Evolutionary conservation across 2,113 vertebrate genomes (phyloP).

Genomic region (Tenebrosternarchus preto): DNA sequence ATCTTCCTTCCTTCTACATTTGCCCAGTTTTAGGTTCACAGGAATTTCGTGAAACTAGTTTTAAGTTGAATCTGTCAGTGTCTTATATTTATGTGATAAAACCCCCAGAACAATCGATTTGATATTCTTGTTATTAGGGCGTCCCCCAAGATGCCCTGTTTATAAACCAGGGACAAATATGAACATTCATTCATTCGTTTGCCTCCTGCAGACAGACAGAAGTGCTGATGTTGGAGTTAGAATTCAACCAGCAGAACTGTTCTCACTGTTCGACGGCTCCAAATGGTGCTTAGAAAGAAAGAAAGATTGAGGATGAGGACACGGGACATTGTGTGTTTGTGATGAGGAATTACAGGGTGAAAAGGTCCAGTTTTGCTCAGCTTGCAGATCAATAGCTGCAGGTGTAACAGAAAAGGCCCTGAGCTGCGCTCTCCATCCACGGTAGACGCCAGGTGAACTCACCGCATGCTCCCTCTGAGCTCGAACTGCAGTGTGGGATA

Average conservation of each 20-base stretch:
- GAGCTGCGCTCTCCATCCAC: neutral
- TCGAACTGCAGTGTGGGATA: neutral
- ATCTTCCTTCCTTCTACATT: too few species aligned
- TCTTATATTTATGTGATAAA: too few species aligned
- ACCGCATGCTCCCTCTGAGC: neutral
- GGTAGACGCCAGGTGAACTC: neutral
- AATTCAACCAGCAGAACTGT: neutral
- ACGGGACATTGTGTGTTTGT: too few species aligned
- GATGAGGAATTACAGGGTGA: neutral
- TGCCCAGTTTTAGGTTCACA: too few species aligned
- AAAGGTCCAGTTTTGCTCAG: slow-evolving; percentile 20
- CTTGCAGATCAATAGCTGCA: slow-evolving; percentile 1
- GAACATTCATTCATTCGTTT: too few species aligned
- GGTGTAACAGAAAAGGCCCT: neutral
- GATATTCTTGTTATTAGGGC: too few species aligned
- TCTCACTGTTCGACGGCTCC: neutral
- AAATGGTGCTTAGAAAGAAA: neutral
- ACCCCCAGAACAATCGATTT: too few species aligned
- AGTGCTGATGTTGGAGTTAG: too few species aligned
- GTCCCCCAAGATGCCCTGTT: too few species aligned
- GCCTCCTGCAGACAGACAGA: neutral
- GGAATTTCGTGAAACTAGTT: too few species aligned
- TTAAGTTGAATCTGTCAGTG: too few species aligned
- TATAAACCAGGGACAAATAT: too few species aligned
- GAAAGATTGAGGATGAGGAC: neutral